Conservation (phyloP, 2,888 invertebrate species). For the Rapana venosa region DNA sequence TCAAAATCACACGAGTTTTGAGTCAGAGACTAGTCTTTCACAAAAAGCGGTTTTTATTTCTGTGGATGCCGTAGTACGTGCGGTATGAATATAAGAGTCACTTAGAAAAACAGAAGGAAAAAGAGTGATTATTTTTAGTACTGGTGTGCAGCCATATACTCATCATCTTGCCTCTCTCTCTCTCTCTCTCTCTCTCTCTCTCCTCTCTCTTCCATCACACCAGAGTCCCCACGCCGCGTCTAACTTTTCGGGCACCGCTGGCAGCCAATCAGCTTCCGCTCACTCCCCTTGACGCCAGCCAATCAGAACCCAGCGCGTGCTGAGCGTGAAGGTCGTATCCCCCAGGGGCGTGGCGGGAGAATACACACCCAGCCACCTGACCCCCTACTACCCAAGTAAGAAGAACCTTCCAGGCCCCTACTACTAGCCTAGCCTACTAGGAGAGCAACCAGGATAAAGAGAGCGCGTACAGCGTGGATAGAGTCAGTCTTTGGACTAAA, state of each 20-base stretch:
- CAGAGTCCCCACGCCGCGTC: neutral
- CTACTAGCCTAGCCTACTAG: neutral
- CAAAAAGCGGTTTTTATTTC: too few species aligned
- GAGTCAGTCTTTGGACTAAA: neutral
- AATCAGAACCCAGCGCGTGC: slow-evolving; percentile 35
- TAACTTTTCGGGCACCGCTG: neutral
- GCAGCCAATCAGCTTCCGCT: slow-evolving; percentile 10
- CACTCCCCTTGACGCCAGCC: neutral
- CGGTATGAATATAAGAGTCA: too few species aligned
- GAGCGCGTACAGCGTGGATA: neutral
- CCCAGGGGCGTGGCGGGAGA: slow-evolving; percentile 18
- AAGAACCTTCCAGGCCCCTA: neutral
- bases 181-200: neutral
- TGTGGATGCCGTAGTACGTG: too few species aligned
- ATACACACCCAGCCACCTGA: neutral
- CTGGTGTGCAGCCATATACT: too few species aligned
- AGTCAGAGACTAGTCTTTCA: too few species aligned
- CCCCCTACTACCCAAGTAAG: neutral
- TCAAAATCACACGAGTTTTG: too few species aligned
- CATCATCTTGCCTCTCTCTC: neutral
- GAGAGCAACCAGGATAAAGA: neutral
- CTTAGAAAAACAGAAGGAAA: too few species aligned
- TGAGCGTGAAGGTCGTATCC: slow-evolving; percentile 21
- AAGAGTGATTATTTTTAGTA: too few species aligned
- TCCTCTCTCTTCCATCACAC: neutral